Base-by-base conservation (phyloP, 2,113 vertebrate genomes). In the Chrysemys picta region DNA sequence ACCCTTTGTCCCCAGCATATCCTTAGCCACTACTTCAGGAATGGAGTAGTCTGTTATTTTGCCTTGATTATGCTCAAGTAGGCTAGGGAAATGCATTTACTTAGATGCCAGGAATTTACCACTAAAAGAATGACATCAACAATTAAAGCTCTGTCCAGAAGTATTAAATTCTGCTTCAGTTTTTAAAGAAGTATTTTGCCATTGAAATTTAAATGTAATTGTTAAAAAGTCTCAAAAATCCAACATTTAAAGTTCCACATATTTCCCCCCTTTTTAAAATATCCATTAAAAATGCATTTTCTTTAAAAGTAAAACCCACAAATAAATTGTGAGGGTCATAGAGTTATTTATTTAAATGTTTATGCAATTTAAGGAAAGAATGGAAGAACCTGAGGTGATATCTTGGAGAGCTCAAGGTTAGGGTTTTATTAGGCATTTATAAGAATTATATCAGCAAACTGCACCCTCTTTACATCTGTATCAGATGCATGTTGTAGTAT, bases 161-260 rank as follows among this genome's bases (percentile, higher is more conserved):
- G 17, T 88, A 95, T 95, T 53, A 88, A 47, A 22, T 86, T 87
- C 45, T 93, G 82, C 29, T 65, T 45, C 0, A 4, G 84, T 93
- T 95, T 96, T 91, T 72, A 62, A 91, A 88, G 45, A 56, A 27
- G 9, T 93, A 92, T 92, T 96, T 96, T 95, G 75, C 81, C 49
- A 89, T 80, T 89, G 56, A 96, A 96, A 93, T 96, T 50, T 93
- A 93, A 96, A 62, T 22, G 69, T 6, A 42, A 5, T 19, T 87
- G 89, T 81, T 95, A 95, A 93, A 4, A 82, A 94, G 69, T 87
- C 85, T 95, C 76, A 95, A 45, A 62, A 4, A 53, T 86, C 62
- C 75, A 85, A 27, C 53, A 94, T 96, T 78, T 42, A 80, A 96
- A 80, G 31, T 85, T 92, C 69, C 49, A 84, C 3, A 4, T 78